Evolutionary conservation across 2,888 invertebrate species (phyloP).

Genomic region (Syritta pipiens): DNA sequence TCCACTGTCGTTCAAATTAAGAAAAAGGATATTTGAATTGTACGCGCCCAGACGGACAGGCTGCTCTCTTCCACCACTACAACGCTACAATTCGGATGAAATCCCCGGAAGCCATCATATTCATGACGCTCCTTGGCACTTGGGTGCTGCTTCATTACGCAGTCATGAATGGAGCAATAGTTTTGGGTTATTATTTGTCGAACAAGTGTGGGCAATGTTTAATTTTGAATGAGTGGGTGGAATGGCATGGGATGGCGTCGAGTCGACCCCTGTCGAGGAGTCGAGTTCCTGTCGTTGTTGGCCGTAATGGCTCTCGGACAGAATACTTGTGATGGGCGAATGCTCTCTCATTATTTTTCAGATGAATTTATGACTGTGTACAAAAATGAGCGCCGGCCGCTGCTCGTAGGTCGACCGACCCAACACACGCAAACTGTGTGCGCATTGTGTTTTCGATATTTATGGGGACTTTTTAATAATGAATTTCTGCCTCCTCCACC

Average conservation of each 20-base stretch:
- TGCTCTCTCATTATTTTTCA: conserved; percentile 35
- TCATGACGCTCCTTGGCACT: conserved; percentile 52
- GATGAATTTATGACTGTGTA: conserved; percentile 43
- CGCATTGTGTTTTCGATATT: conserved; percentile 44
- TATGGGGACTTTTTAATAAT: conserved; percentile 53
- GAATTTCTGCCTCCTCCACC: conserved; percentile 19
- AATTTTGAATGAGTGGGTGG: conserved; percentile 37
- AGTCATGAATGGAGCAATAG: conserved; percentile 58
- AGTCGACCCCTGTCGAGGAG: too few species aligned
- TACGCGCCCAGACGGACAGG: conserved; percentile 25
- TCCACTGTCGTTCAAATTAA: conserved; percentile 63
- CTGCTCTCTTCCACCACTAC: conserved; percentile 16
- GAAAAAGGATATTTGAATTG: conserved; percentile 60
- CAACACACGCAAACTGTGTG: conserved; percentile 26
- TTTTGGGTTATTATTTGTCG: conserved; percentile 63
- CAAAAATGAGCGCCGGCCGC: conserved; percentile 11
- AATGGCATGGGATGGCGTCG: neutral
- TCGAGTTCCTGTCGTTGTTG: conserved; percentile 8
- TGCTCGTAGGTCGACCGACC: neutral
- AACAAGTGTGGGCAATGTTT: conserved; percentile 49
- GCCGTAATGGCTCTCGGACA: conserved; percentile 14
- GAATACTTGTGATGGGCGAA: conserved; percentile 28
- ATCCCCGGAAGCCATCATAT: conserved; percentile 35
- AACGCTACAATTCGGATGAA: conserved; percentile 16
- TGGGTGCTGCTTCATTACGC: conserved; percentile 54